Base-by-base conservation (phyloP, 2,888 invertebrate genomes). In the Aproaerema taeniolella region DNA sequence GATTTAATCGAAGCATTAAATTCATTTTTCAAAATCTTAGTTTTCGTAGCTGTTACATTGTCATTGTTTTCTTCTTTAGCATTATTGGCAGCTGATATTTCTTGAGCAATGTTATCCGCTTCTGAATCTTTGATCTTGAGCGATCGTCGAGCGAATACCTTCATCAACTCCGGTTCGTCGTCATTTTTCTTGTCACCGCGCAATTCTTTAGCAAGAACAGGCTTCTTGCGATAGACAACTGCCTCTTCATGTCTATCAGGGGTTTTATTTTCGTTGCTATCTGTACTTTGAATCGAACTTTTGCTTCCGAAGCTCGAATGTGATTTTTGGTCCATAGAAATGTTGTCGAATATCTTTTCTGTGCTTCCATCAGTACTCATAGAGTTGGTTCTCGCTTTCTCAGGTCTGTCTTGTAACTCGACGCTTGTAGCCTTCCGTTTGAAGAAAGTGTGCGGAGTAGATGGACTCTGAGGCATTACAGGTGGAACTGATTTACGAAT, bases 141-240 rank as follows among this genome's bases (percentile, higher is more conserved):
- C n/a, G 94, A 94, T 41, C 94, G 79, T 30, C 94, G 81, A 0
- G 94, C 94, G 63, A 94, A 94, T 0, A 94, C 94, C 74, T 94
- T 94, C 90, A 94, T 91, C 6, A 94, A 66, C 70, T 94, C 94
- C 0, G 94, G 93, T 64, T 93, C 92, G 24, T 92, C 91, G 41
- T 93, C 8, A 20, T 20, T 88, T 53, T 81, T 88, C 35, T 65
- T 76, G 30, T 77, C 77, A 16, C 71, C 45, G 42, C 75, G 78
- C 41, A 72, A 58, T 48, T 85, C 83, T 54, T 69, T 77, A 7
- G 74, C 61, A n/a, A 67, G 38, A 1, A 86, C 61, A 0, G 89
- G 87, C 56, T 90, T 91, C 53, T 88, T 88, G 8, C 91, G 75
- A 43, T 89, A 80, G 2, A 90, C 75, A 1, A 90, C 90, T 0